Percentiles rank a stretch among this genome's conserved stretches.
phyloP scores from a whole-genome alignment of 2,797 vertebrate species.

The Pygocentrus nattereri region DNA sequence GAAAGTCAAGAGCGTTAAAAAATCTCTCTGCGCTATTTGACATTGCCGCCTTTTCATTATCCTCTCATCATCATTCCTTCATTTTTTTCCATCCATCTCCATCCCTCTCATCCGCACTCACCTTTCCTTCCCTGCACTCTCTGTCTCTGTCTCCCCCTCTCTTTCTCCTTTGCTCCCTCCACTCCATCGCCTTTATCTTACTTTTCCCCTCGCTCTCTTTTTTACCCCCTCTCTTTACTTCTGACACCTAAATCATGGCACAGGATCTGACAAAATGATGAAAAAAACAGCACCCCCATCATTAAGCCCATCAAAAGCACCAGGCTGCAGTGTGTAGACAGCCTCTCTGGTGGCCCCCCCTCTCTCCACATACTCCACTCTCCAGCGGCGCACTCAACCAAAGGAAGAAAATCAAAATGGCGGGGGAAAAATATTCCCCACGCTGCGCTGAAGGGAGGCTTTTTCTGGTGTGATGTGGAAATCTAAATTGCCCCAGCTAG shows the following conservation, averaged over 20 bases:
- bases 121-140: constrained; percentile 9
- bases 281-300: constrained; percentile 54
- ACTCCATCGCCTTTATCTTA: constrained; percentile 26
- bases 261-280: constrained; percentile 55
- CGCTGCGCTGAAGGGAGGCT: constrained; percentile 50
- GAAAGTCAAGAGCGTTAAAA: constrained; percentile 12
- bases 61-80: constrained; percentile 26
- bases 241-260: constrained; percentile 56
- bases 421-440: constrained; percentile 73
- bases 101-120: constrained; percentile 14
- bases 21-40: constrained; percentile 1
- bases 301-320: constrained; percentile 58
- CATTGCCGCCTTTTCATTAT: constrained; percentile 48
- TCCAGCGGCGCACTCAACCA: constrained; percentile 47
- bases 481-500: constrained; percentile 80
- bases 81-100: constrained; percentile 29
- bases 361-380: constrained; percentile 28
- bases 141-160: neutral
- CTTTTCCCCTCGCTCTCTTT: constrained; percentile 10
- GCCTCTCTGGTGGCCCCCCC: constrained; percentile 33
- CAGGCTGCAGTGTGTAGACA: constrained; percentile 45
- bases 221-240: constrained; percentile 28
- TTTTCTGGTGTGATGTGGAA: constrained; percentile 76
- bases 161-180: constrained; percentile 7
- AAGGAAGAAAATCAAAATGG: constrained; percentile 70